Evolutionary conservation across 2,888 invertebrate genomes (phyloP), one percentile per base, ranked within the genome.

Genomic region (Stratiomys singularior): DNA sequence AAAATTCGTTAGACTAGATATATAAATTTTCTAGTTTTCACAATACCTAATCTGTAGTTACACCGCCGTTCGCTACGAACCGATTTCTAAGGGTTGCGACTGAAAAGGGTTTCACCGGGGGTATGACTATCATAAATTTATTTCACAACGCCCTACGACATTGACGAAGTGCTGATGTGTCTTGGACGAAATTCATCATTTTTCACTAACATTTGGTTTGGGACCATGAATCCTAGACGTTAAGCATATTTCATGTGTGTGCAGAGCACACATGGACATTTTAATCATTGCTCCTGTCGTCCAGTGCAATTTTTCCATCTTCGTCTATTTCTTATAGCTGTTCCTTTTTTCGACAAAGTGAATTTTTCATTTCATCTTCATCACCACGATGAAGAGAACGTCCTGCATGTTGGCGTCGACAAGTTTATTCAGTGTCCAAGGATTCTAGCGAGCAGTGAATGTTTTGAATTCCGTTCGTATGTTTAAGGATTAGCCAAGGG

Each of bases 151-250:
- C 18, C 77, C 67, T 9, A 60, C 64, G 79, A 79, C 79, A 79
- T 79, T 79, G 79, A 79, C 79, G 79, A 78, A 79, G 79, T 79
- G 71, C 78, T 79, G 79, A 79, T 79, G 77, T 79, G 79, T 79
- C 79, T 76, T 67, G 77, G 71, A 78, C 76, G 76, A 79, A 78
- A 79, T 79, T 77, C 77, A 79, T 79, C 79, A 79, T 79, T 79
- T 79, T 79, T 79, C 79, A 79, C 79, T 69, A 67, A 77, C 77
- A 79, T 74, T 77, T 72, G 77, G 72, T 74, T 79, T 66, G 56
- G 74, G 72, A 9, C 23, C 44, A 44, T 56, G 15, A 30, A 56
- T 67, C n/a, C 21, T 76, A 28, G 37, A 64, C 69, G 44, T 47
- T n/a, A 18, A 69, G 47, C 69, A 69, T 69, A 69, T 69, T 69